phyloP scores from a whole-genome alignment of 2,888 invertebrate species.

The Gortyna flavago region DNA sequence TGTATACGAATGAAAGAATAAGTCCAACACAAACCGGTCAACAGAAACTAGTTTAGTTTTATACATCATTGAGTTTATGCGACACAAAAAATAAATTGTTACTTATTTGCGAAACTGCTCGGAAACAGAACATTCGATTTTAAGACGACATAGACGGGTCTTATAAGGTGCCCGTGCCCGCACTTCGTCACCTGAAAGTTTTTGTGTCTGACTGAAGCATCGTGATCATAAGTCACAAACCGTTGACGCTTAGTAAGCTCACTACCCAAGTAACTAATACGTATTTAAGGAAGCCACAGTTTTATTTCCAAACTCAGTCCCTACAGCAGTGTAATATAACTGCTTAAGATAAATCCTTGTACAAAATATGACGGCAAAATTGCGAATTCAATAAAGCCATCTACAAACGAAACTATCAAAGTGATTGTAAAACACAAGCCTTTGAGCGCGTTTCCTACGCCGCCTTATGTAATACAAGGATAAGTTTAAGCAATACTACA shows the following conservation, averaged over 20 bases:
- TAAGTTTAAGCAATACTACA: constrained; percentile 8
- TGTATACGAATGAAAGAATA: constrained; percentile 71
- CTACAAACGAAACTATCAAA: constrained; percentile 5
- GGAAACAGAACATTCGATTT: constrained; percentile 51
- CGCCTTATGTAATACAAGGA: constrained; percentile 17
- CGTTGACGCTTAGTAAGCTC: not conserved
- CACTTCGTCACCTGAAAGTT: not conserved
- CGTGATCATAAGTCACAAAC: not conserved
- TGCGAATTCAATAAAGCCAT: constrained; percentile 11
- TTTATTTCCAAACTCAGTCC: not conserved
- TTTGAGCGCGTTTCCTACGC: not conserved
- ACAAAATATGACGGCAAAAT: not conserved
- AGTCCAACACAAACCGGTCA: constrained; percentile 67
- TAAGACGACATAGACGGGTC: constrained; percentile 8
- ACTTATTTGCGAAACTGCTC: constrained; percentile 55
- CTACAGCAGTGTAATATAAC: not conserved
- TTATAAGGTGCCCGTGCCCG: not conserved
- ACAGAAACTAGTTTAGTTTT: constrained; percentile 71
- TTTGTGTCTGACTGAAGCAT: not conserved
- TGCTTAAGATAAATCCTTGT: not conserved
- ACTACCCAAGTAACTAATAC: not conserved
- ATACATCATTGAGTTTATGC: too few species aligned
- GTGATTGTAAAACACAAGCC: not conserved
- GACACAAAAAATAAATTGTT: constrained; percentile 69
- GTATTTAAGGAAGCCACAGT: constrained; percentile 9